A percentile compares a stretch with the other conserved stretches of the same genome.
These are phyloP conservation scores for Drosophila bipectinata DNA, from an alignment of 1,140 invertebrate species.

Conservation along the genomic window DNA sequence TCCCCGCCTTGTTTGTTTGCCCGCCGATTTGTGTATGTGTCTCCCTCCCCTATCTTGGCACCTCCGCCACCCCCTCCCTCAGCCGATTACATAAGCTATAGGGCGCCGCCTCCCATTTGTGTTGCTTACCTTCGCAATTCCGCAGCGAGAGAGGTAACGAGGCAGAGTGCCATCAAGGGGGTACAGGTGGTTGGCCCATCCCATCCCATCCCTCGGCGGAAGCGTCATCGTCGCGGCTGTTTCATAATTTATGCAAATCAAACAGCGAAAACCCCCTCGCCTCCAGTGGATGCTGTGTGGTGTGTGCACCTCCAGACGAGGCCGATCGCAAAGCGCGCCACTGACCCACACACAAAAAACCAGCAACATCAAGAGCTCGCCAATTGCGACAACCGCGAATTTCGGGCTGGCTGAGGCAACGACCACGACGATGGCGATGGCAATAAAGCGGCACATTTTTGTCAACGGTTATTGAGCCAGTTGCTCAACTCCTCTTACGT, in stretches of 20 bases:
- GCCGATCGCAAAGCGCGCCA: conserved; percentile 59
- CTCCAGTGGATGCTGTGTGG: conserved; percentile 27
- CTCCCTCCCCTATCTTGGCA: conserved; percentile 45
- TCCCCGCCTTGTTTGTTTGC: conserved; percentile 44
- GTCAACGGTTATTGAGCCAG: conserved; percentile 67
- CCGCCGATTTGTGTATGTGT: conserved; percentile 54
- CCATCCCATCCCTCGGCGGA: conserved; percentile 54
- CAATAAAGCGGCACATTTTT: conserved; percentile 70
- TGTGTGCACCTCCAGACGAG: conserved; percentile 7
- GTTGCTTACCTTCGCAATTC: conserved; percentile 61
- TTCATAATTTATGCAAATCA: conserved; percentile 72
- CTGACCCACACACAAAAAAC: conserved; percentile 64
- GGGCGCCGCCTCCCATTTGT: conserved; percentile 43
- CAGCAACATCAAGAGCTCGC: conserved; percentile 23
- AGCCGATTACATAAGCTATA: conserved; percentile 47
- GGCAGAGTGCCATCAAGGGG: conserved; percentile 9
- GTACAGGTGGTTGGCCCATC: conserved; percentile 42
- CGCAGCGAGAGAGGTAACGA: conserved; percentile 1
- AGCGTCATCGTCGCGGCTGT: conserved; percentile 52
- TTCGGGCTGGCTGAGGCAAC: conserved; percentile 41
- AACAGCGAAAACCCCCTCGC: conserved; percentile 45
- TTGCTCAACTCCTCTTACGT: conserved; percentile 45
- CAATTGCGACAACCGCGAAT: conserved; percentile 64
- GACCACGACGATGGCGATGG: conserved; percentile 21
- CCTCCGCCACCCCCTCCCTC: conserved; percentile 1